Conservation (phyloP, 2,113 vertebrate genomes). For the Monopterus albus region DNA sequence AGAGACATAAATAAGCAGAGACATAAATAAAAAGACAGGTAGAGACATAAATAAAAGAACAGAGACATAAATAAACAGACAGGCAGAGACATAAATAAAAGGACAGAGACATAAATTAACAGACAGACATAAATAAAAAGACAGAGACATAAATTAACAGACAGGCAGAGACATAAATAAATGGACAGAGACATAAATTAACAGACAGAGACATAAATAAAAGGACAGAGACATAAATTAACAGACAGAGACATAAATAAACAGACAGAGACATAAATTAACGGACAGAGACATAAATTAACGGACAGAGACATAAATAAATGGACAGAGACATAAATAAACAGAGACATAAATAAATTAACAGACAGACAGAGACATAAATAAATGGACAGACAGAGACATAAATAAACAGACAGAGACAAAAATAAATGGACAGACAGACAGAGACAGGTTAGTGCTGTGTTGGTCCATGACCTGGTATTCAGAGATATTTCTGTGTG, state of each 20-base stretch:
- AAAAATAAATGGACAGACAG: not conserved
- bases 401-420: not conserved
- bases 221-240: too few species aligned
- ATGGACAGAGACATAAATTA: not conserved
- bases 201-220: not conserved
- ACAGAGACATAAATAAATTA: too few species aligned
- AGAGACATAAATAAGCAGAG: too few species aligned
- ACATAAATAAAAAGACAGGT: too few species aligned
- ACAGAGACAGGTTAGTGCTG: conserved; percentile 13
- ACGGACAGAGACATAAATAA: not conserved
- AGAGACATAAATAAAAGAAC: not conserved
- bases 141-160: not conserved
- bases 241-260: conserved; percentile 1
- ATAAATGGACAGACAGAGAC: not conserved
- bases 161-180: conserved; percentile 1
- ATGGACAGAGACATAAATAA: not conserved
- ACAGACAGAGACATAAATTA: too few species aligned
- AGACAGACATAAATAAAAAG: not conserved
- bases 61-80: not conserved
- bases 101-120: not conserved
- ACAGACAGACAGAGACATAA: not conserved
- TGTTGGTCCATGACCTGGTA: not conserved
- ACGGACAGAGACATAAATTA: not conserved
- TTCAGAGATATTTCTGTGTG: not conserved
- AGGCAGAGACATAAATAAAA: conserved; percentile 5